Evolutionary conservation across 2,888 invertebrate species (phyloP).

Genomic region (Nebria salina): DNA sequence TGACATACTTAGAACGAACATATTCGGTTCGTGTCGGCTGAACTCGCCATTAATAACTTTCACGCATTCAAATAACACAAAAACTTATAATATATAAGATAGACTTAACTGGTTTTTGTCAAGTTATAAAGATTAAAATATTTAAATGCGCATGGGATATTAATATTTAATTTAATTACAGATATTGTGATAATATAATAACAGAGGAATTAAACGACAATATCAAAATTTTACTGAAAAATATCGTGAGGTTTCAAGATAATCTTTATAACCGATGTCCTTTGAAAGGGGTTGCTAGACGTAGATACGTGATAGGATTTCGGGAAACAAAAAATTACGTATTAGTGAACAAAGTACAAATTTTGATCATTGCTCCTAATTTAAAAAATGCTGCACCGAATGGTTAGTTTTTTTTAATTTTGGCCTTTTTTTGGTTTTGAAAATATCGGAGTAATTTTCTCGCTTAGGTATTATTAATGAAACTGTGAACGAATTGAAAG

Average conservation of each 20-base stretch:
- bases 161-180: constrained; percentile 49
- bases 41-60: too few relatives aligned
- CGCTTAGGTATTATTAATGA: constrained; percentile 57
- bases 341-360: constrained; percentile 67
- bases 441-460: too few relatives aligned
- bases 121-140: too few relatives aligned
- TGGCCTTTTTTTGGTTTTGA: neutral
- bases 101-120: too few relatives aligned
- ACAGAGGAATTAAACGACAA: constrained; percentile 66
- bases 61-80: too few relatives aligned
- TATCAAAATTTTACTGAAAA: constrained; percentile 64
- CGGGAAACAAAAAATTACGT: constrained; percentile 70
- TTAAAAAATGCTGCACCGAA: constrained; percentile 62
- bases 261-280: constrained; percentile 69
- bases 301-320: constrained; percentile 71
- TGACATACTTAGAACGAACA: too few relatives aligned
- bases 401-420: neutral
- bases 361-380: constrained; percentile 72
- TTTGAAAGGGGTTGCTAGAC: constrained; percentile 67
- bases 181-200: constrained; percentile 70
- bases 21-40: too few relatives aligned
- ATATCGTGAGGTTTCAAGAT: constrained; percentile 71
- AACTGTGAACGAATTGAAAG: constrained; percentile 60
- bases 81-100: too few relatives aligned
- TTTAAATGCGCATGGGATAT: neutral